phyloP scores from a whole-genome alignment of 2,888 invertebrate species.

The Megalurothrips usitatus region DNA sequence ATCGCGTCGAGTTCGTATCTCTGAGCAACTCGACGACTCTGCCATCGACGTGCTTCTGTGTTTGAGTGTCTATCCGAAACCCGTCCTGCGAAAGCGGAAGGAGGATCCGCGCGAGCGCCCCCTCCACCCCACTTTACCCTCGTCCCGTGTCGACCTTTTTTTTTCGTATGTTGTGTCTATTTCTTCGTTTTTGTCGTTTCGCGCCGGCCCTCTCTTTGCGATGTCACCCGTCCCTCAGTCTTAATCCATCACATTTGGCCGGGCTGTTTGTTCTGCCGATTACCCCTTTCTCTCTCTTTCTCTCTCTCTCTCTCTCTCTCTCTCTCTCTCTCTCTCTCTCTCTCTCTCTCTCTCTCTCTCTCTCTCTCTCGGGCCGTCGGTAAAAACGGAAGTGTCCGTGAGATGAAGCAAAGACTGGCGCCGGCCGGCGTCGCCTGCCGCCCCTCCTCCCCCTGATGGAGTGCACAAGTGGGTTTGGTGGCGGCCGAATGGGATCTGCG shows the following conservation, averaged over 20 bases:
- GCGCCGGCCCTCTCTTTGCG: no score
- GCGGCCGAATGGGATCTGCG: not conserved
- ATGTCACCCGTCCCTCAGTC: conserved; percentile 16
- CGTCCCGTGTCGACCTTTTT: not conserved
- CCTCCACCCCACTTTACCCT: no score
- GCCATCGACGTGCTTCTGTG: no score
- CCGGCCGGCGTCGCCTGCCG: not conserved
- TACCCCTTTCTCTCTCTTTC: not conserved
- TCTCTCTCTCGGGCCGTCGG: not conserved
- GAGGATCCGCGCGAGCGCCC: no score
- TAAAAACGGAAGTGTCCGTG: conserved; percentile 6
- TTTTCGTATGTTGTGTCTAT: not conserved
- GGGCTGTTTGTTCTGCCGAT: conserved; percentile 1
- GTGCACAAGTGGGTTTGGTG: not conserved
- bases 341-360: conserved; percentile 29
- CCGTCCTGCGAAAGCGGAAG: no score
- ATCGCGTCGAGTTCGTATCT: no score
- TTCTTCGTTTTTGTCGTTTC: no score
- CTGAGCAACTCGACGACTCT: no score
- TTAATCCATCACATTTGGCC: conserved; percentile 17
- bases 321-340: conserved; percentile 29
- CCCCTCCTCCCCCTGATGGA: not conserved
- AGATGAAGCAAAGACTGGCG: not conserved
- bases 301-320: not conserved
- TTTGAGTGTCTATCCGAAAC: no score